Evolutionary conservation across 2,888 invertebrate genomes (phyloP), one percentile per base, ranked within the genome.

Genomic region (Ectropis crepuscularia): DNA sequence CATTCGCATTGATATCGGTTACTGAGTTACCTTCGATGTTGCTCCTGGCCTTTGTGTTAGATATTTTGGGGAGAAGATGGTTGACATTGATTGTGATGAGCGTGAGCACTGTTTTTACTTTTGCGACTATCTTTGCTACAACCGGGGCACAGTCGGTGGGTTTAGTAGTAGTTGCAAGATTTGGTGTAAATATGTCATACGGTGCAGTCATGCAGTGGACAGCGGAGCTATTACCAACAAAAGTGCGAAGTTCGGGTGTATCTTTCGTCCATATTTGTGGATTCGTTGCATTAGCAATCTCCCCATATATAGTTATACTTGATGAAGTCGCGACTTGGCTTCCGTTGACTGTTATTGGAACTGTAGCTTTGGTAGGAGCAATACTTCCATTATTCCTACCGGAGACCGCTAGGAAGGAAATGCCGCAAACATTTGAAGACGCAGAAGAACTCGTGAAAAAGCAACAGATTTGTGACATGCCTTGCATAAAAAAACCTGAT

Each of bases 401-500:
- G 0, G 90, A 90, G 71, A 89, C 89, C 1, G 83, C 85, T 0
- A 72, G 71, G 0, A 83, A 76, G 65, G 83, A 84, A 51, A 79
- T 89, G 80, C 89, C 89, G 0, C 87, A 88, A 64, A 82, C 86
- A 0, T 89, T 89, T 71, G 82, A 86, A 2, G 87, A 85, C 39
- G 81, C 88, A 0, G 88, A 89, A 65, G 65, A 69, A 5, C 62
- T 89, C 43, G 72, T 82, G 2, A 78, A 46, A 50, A 78, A 72
- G 39, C 79, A 80, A 55, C 77, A 71, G 7, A 72, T 84, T 10
- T 82, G 85, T 65, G 83, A 85, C 38, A 63, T 87, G n/a, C 84
- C 85, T 4, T 80, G 69, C 72, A 65, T 80, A 48, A 70, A 68
- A 59, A 75, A 72, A 58, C 64, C 43, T 63, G 61, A 75, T 48